Percentiles rank a stretch among this genome's conserved stretches.
Conservation (phyloP, 2,113 vertebrate species). For the Dendrocopos noguchii region DNA sequence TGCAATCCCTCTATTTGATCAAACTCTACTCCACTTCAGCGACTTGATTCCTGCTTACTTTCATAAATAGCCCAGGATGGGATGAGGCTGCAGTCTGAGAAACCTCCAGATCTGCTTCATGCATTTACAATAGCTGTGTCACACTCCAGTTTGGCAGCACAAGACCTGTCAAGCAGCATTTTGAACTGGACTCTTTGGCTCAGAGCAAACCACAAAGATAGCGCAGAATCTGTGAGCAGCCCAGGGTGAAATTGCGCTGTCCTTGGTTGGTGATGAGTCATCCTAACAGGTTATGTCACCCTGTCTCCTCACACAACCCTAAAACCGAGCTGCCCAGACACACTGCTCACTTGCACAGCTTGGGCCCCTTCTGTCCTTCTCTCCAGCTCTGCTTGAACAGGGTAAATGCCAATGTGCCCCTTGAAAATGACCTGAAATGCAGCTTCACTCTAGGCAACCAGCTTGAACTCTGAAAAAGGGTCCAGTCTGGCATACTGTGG, state of each 20-base stretch:
- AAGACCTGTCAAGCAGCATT: not conserved
- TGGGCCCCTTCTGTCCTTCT: not conserved
- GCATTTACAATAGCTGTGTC: not conserved
- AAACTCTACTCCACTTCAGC: not conserved
- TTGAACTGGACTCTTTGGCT: not conserved
- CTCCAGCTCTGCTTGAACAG: not conserved
- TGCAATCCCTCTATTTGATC: constrained; percentile 22
- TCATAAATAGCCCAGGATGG: not conserved
- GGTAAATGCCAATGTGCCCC: not conserved
- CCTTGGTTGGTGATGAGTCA: not conserved
- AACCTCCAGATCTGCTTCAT: not conserved
- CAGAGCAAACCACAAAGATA: not conserved
- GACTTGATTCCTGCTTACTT: not conserved
- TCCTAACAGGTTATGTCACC: not conserved
- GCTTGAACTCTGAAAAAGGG: not conserved
- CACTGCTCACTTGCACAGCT: fast-evolving
- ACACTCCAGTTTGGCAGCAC: not conserved
- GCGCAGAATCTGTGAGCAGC: not conserved
- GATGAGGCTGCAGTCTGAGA: not conserved
- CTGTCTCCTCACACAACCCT: not conserved
- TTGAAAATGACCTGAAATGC: not conserved
- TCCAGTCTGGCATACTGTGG: not conserved
- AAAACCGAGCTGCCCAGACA: not conserved
- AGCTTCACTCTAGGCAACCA: not conserved
- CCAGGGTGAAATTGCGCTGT: not conserved